These are phyloP conservation scores for Eurypyga helias DNA, from an alignment of 2,113 vertebrate genomes.

Conservation along the genomic window DNA sequence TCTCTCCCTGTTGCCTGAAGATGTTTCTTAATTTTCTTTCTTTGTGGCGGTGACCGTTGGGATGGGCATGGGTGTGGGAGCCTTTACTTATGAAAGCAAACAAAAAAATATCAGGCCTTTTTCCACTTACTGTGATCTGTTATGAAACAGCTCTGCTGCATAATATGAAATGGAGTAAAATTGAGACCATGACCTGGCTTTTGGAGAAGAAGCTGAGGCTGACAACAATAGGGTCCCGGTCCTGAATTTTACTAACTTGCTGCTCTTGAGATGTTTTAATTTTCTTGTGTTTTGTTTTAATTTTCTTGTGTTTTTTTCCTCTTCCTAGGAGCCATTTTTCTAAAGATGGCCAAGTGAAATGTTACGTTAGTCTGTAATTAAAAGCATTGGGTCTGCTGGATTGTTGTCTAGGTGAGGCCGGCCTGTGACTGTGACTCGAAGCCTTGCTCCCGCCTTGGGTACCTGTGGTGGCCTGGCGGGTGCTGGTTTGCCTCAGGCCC, in stretches of 20 bases:
- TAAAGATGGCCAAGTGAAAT: neutral
- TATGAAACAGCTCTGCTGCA: neutral
- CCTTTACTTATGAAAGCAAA: neutral
- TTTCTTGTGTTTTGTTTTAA: neutral
- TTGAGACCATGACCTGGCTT: neutral
- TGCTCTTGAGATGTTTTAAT: neutral
- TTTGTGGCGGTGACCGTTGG: neutral
- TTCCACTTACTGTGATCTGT: neutral
- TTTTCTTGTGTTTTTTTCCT: neutral
- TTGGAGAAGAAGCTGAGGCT: neutral
- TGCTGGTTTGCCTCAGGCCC: neutral
- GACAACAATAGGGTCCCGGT: neutral
- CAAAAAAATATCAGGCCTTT: neutral
- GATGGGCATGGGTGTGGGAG: neutral
- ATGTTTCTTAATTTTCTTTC: neutral
- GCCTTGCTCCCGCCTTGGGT: neutral
- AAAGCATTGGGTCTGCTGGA: neutral
- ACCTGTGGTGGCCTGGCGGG: neutral
- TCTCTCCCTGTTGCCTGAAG: fast-evolving
- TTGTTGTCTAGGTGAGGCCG: neutral
- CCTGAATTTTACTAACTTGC: neutral
- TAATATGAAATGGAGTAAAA: neutral
- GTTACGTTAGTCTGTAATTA: neutral
- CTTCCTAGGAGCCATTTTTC: neutral
- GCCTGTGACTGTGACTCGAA: neutral